Evolutionary conservation across 35 echinoderm and acorn worm species (phyloP).

Genomic region (Ophiothrix spiculata): DNA sequence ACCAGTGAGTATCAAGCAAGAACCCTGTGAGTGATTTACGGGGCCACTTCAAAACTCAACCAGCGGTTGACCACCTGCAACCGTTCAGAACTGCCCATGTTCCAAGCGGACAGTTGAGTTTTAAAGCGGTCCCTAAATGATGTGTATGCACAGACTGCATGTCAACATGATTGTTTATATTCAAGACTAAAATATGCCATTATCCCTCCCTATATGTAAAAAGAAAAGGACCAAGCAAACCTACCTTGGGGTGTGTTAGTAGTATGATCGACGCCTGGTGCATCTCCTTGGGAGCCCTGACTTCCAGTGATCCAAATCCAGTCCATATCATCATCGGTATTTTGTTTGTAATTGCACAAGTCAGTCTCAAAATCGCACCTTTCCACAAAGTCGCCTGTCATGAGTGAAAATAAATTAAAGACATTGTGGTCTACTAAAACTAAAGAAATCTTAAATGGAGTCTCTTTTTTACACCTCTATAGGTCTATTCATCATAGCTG

Average conservation of each 20-base stretch:
- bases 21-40: no score
- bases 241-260: constrained; percentile 42
- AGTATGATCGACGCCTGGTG: constrained; percentile 64
- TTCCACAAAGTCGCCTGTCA: constrained; percentile 52
- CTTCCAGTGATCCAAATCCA: constrained; percentile 42
- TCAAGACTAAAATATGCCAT: no score
- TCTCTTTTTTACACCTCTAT: background rate
- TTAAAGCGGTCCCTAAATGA: no score
- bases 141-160: no score
- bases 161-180: no score
- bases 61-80: no score
- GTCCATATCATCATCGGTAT: constrained; percentile 68
- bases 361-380: constrained; percentile 85
- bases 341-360: constrained; percentile 70
- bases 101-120: no score
- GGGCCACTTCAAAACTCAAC: no score
- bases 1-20: no score
- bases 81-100: no score
- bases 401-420: background rate
- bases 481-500: background rate
- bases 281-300: constrained; percentile 33
- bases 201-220: background rate
- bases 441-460: background rate
- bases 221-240: background rate
- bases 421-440: background rate